A percentile compares a stretch with the other conserved stretches of the same genome.
Conservation (phyloP, 2,113 vertebrate genomes). For the Alaudala cheleensis region DNA sequence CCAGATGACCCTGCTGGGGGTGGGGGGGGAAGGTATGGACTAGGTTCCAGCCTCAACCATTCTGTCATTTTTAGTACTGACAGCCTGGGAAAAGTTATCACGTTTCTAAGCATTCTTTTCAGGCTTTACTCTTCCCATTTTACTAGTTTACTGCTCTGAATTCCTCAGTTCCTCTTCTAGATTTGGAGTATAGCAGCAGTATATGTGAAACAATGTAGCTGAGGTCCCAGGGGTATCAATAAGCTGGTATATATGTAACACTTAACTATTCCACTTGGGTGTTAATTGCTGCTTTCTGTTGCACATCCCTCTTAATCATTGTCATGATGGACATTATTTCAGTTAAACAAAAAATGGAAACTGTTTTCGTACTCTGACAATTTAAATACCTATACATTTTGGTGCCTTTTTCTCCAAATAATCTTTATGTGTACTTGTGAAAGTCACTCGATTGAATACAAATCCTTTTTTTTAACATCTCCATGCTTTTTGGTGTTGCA, state of each 20-base stretch:
- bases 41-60: background rate
- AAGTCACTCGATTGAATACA: background rate
- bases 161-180: background rate
- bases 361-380: background rate
- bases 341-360: background rate
- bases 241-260: background rate
- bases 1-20: background rate
- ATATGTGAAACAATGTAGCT: background rate
- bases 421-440: background rate
- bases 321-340: background rate
- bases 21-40: background rate
- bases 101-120: background rate
- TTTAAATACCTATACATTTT: background rate
- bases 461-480: background rate
- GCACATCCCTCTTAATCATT: background rate
- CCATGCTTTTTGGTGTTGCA: background rate
- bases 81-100: background rate
- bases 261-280: background rate
- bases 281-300: background rate
- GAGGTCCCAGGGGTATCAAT: background rate
- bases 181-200: background rate
- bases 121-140: background rate
- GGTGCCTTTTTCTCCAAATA: background rate
- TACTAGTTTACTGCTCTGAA: background rate
- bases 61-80: background rate